Evolutionary conservation across 2,113 vertebrate species (phyloP).

Genomic region (Sinocyclocheilus rhinocerous): DNA sequence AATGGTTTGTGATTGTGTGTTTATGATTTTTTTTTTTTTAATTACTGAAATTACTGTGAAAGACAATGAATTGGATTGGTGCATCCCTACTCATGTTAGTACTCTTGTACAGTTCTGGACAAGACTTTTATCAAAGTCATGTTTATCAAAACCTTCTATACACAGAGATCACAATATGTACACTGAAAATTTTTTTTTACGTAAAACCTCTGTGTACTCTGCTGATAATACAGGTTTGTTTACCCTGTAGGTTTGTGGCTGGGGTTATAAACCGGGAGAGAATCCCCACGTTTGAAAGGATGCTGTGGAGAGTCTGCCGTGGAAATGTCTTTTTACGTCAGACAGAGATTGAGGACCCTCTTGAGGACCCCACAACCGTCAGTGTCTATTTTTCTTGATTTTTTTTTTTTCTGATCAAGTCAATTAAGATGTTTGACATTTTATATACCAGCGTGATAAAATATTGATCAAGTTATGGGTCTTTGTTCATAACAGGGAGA

Average conservation of each 20-base stretch:
- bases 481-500: conserved; percentile 81
- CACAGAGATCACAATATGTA: too few species aligned
- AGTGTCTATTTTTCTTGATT: conserved; percentile 48
- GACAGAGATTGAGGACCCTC: conserved; percentile 93
- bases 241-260: conserved; percentile 83
- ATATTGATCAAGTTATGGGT: neutral
- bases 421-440: neutral
- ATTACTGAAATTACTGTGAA: too few species aligned
- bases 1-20: too few species aligned
- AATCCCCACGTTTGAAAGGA: conserved; percentile 95
- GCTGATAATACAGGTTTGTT: too few species aligned
- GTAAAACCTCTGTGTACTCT: too few species aligned
- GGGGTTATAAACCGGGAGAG: conserved; percentile 95
- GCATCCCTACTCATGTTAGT: too few species aligned
- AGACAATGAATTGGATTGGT: too few species aligned
- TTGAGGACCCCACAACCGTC: conserved; percentile 95
- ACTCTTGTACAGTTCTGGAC: too few species aligned
- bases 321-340: conserved; percentile 97
- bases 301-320: conserved; percentile 98
- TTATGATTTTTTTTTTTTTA: too few species aligned
- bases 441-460: neutral
- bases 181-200: too few species aligned
- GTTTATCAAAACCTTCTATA: too few species aligned
- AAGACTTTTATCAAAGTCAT: too few species aligned
- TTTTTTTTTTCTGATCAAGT: neutral